Evolutionary conservation across 2,797 vertebrate species (phyloP).

Genomic region (Pangasius djambal): DNA sequence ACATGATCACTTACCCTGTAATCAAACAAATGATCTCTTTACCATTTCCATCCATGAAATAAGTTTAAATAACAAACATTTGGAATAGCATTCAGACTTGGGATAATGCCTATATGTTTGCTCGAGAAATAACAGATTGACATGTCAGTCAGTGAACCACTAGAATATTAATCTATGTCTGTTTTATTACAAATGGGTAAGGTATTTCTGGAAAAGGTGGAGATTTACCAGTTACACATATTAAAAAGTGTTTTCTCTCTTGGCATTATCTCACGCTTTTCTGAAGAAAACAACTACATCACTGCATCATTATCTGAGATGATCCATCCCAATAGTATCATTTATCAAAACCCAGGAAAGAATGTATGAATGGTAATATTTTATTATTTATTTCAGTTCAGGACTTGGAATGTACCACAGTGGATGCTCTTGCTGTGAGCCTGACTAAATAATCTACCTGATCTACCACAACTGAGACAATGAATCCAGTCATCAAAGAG

Average conservation of each 20-base stretch:
- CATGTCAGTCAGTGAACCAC: conserved; percentile 31
- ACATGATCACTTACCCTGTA: conserved; percentile 39
- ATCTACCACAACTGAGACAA: background rate
- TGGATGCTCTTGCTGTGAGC: background rate
- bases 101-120: conserved; percentile 12
- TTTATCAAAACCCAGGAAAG: conserved; percentile 7
- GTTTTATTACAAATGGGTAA: conserved; percentile 1
- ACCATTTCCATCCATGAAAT: conserved; percentile 38
- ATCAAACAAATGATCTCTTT: conserved; percentile 37
- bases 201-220: conserved; percentile 19
- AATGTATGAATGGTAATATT: conserved; percentile 19
- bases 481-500: background rate
- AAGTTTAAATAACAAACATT: conserved; percentile 42
- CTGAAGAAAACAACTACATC: conserved; percentile 16
- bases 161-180: conserved; percentile 13
- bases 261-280: conserved; percentile 11
- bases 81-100: conserved; percentile 17
- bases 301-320: conserved; percentile 15
- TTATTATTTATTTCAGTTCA: conserved; percentile 22
- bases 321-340: background rate
- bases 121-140: conserved; percentile 28
- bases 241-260: background rate
- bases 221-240: background rate
- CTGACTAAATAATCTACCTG: conserved; percentile 6
- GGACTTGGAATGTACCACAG: background rate